Evolutionary conservation across 2,888 invertebrate genomes (phyloP).

Genomic region (Macropis europaea): DNA sequence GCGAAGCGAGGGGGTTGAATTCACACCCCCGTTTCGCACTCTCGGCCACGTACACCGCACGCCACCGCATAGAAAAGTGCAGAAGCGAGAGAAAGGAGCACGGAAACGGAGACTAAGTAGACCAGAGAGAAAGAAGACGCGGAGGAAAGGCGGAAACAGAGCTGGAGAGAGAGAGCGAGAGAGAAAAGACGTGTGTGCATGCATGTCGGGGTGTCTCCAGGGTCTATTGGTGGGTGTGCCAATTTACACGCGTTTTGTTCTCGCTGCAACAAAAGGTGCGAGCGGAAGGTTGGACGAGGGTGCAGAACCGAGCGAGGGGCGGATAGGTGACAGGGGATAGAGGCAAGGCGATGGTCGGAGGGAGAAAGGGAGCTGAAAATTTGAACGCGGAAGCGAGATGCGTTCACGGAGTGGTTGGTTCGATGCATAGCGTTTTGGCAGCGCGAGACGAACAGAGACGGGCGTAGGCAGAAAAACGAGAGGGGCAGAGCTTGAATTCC

Average conservation of each 20-base stretch:
- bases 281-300: conserved; percentile 66
- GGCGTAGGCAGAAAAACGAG: not conserved
- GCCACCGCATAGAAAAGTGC: conserved; percentile 45
- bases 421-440: conserved; percentile 55
- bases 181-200: conserved; percentile 16
- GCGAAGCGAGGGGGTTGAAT: conserved; percentile 50
- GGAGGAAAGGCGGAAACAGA: conserved; percentile 20
- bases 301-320: conserved; percentile 33
- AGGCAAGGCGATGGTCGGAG: conserved; percentile 14
- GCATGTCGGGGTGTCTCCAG: conserved; percentile 41
- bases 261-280: conserved; percentile 73
- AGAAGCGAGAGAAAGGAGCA: conserved; percentile 41
- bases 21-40: conserved; percentile 65
- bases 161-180: conserved; percentile 8
- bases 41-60: conserved; percentile 50
- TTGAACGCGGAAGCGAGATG: conserved; percentile 40
- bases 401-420: conserved; percentile 47
- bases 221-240: conserved; percentile 72
- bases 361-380: conserved; percentile 40
- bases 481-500: conserved; percentile 35
- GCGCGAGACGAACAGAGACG: conserved; percentile 33
- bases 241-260: conserved; percentile 77
- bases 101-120: conserved; percentile 49
- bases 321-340: conserved; percentile 50
- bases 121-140: conserved; percentile 46